A percentile compares a stretch with the other conserved stretches of the same genome.
These are phyloP conservation scores for Rhinophrynus dorsalis DNA, from an alignment of 2,797 vertebrate genomes.

Conservation along the genomic window DNA sequence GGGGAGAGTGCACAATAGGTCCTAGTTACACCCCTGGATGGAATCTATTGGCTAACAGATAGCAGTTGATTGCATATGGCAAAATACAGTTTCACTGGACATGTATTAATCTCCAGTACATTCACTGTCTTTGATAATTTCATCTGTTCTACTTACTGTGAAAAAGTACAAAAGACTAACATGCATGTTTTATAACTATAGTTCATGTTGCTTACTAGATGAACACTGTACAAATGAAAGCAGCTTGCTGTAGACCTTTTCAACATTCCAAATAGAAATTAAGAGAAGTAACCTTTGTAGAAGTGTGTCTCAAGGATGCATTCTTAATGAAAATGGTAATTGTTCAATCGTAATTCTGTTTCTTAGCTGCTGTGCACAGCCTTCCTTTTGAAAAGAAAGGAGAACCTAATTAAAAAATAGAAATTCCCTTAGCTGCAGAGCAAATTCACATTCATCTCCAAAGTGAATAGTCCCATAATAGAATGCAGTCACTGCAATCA, in stretches of 20 bases:
- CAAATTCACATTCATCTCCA: constrained; percentile 43
- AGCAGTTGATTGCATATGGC: too few species aligned
- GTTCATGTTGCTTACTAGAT: too few species aligned
- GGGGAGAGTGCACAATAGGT: too few species aligned
- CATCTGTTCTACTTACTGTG: too few species aligned
- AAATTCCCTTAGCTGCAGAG: constrained; percentile 15
- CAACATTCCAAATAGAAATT: constrained; percentile 28
- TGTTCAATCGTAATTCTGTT: constrained; percentile 26
- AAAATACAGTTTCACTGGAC: too few species aligned
- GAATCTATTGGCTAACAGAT: too few species aligned
- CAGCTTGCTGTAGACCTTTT: constrained; percentile 16
- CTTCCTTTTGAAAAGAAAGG: constrained; percentile 25
- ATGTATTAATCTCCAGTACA: too few species aligned
- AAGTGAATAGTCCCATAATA: constrained; percentile 1
- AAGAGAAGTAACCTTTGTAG: constrained; percentile 35
- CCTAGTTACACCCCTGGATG: too few species aligned
- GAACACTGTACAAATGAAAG: not conserved
- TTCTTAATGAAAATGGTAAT: constrained; percentile 36
- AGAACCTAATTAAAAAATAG: constrained; percentile 48
- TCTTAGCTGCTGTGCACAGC: not conserved
- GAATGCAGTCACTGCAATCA: not conserved
- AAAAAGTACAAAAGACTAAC: too few species aligned
- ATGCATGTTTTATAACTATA: too few species aligned
- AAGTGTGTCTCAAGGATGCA: constrained; percentile 31
- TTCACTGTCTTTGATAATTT: too few species aligned